phyloP scores from a whole-genome alignment of 2,797 vertebrate genomes.

The Martes flavigula region DNA sequence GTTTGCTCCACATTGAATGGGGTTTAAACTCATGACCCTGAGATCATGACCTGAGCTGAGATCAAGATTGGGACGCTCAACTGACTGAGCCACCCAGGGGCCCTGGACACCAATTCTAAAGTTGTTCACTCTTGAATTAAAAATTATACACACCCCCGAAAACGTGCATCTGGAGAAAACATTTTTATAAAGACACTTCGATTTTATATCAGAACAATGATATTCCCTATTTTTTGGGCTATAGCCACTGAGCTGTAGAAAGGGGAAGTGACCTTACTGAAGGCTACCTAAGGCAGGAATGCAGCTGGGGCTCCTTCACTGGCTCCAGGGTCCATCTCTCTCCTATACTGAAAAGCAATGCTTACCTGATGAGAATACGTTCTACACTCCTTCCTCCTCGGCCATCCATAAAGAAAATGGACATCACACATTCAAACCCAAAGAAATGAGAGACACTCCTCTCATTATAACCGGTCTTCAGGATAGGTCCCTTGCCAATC shows the following conservation, averaged over 20 bases:
- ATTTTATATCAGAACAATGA: not conserved
- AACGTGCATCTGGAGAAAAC: not conserved
- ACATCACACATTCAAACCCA: not conserved
- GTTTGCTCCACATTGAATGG: not conserved
- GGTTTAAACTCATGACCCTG: not conserved
- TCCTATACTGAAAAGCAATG: not conserved
- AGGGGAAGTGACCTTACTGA: not conserved
- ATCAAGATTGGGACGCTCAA: not conserved
- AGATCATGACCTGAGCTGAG: not conserved
- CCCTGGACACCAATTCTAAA: not conserved
- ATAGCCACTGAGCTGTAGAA: not conserved
- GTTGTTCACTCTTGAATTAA: constrained; percentile 13
- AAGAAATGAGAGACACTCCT: not conserved
- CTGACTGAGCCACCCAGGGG: not conserved
- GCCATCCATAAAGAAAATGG: not conserved
- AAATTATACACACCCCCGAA: not conserved
- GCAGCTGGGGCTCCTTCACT: not conserved
- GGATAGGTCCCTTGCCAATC: not conserved
- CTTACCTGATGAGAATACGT: not conserved
- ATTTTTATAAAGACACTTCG: not conserved
- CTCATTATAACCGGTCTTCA: not conserved
- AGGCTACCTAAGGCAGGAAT: not conserved
- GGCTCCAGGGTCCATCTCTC: not conserved
- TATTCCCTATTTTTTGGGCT: not conserved
- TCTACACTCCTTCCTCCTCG: not conserved